A percentile compares a stretch with the other conserved stretches of the same genome.
Conservation (phyloP, 2,797 vertebrate species). For the Steatocranus sp. region DNA sequence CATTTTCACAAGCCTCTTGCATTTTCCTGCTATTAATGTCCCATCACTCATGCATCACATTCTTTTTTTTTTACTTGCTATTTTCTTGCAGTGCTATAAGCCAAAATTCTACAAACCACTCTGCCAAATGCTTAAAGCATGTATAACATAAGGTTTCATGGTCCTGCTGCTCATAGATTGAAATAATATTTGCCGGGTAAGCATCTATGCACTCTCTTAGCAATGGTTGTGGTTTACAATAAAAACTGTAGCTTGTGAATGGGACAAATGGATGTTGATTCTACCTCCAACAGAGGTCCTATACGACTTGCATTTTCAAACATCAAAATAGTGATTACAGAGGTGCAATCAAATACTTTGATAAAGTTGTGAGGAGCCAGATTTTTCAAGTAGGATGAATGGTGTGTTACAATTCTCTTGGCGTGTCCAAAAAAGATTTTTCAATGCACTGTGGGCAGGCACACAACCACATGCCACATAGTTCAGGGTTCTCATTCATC, state of each 20-base stretch:
- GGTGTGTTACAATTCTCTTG: neutral
- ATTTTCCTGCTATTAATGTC: slow-evolving; percentile 37
- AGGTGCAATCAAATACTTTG: neutral
- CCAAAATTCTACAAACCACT: neutral
- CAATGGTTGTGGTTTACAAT: neutral
- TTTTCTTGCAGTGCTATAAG: neutral
- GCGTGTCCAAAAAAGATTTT: neutral
- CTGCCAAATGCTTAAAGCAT: neutral
- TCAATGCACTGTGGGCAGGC: neutral
- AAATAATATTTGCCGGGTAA: neutral
- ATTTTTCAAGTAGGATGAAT: neutral
- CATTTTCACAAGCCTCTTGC: slow-evolving; percentile 49
- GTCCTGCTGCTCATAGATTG: neutral
- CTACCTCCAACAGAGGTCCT: neutral
- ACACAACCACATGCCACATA: neutral
- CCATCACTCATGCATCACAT: slow-evolving; percentile 10
- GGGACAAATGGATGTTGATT: neutral
- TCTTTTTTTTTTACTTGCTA: neutral
- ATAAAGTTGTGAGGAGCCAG: neutral
- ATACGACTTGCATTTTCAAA: neutral
- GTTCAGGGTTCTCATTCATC: neutral
- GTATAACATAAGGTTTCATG: neutral
- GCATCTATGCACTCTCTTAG: neutral
- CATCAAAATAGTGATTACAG: neutral
- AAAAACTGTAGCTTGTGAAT: neutral